Conservation (phyloP, 2,113 vertebrate genomes). For the Vicugna pacos region DNA sequence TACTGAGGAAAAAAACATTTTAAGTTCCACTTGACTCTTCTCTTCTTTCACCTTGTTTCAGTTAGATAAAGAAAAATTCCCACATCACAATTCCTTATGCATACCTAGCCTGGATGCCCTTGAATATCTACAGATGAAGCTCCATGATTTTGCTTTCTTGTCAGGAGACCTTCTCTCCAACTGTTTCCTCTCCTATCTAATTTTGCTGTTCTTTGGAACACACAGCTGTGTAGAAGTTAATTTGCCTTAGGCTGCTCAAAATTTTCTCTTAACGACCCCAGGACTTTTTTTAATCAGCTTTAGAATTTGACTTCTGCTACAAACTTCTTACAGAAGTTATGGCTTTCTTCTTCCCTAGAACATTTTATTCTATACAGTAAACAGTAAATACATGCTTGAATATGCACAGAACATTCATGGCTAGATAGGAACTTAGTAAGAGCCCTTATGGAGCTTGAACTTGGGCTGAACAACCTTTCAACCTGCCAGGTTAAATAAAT, state of each 20-base stretch:
- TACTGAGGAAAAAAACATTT: neutral
- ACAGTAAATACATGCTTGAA: constrained; percentile 20
- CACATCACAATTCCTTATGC: neutral
- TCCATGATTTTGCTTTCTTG: neutral
- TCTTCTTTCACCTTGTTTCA: constrained; percentile 1
- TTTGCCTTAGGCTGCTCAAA: constrained; percentile 18
- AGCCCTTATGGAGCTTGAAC: neutral
- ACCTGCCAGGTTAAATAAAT: constrained; percentile 21
- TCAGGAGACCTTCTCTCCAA: neutral
- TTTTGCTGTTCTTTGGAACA: neutral
- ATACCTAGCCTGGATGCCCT: neutral
- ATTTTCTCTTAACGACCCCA: neutral
- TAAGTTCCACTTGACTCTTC: neutral
- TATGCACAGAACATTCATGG: neutral
- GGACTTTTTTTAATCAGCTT: neutral
- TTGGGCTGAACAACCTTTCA: neutral
- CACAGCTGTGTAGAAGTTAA: neutral
- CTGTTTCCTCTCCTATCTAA: neutral
- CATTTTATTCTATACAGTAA: constrained; percentile 9
- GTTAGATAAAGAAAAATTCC: constrained; percentile 24
- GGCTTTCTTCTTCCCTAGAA: neutral
- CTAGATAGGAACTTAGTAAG: neutral
- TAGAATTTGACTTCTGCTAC: neutral
- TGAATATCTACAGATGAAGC: neutral
- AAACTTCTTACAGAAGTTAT: neutral